These are phyloP conservation scores for Zaprionus camerounensis DNA, from an alignment of 1,140 invertebrate species.

Conservation along the genomic window DNA sequence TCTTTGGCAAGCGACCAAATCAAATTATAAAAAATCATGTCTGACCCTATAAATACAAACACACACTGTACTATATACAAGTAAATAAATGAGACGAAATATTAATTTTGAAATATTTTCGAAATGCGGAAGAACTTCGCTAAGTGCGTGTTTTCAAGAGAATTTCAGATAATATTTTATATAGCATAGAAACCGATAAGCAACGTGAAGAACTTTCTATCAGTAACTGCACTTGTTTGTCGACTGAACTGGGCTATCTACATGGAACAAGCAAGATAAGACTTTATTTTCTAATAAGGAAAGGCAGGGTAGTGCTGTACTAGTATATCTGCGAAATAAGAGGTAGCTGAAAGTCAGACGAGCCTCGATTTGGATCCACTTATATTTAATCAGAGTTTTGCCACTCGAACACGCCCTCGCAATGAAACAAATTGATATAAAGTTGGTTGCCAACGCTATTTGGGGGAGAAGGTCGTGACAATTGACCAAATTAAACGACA, in stretches of 20 bases:
- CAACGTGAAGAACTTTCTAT: background rate
- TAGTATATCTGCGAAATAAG: background rate
- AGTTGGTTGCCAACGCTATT: background rate
- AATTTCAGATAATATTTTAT: background rate
- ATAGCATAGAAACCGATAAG: background rate
- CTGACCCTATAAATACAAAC: slow-evolving; percentile 35
- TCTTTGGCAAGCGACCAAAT: slow-evolving; percentile 72
- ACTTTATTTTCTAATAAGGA: background rate
- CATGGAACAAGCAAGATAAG: background rate
- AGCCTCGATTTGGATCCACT: background rate
- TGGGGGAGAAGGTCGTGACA: slow-evolving; percentile 51
- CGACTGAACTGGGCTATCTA: background rate
- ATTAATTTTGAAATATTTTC: slow-evolving; percentile 1
- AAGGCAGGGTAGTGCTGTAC: background rate
- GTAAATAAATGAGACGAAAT: background rate
- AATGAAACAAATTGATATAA: slow-evolving; percentile 2
- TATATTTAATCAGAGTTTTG: background rate
- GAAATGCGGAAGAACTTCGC: slow-evolving; percentile 5
- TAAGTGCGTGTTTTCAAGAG: background rate
- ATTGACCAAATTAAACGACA: slow-evolving; percentile 69
- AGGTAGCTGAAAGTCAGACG: background rate
- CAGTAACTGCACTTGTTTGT: background rate
- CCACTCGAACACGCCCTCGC: background rate
- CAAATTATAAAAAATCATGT: slow-evolving; percentile 55
- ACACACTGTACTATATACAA: background rate